Evolutionary conservation across 2,888 invertebrate species (phyloP), one percentile per base, ranked within the genome.

Genomic region (Ommatoiulus sabulosus): DNA sequence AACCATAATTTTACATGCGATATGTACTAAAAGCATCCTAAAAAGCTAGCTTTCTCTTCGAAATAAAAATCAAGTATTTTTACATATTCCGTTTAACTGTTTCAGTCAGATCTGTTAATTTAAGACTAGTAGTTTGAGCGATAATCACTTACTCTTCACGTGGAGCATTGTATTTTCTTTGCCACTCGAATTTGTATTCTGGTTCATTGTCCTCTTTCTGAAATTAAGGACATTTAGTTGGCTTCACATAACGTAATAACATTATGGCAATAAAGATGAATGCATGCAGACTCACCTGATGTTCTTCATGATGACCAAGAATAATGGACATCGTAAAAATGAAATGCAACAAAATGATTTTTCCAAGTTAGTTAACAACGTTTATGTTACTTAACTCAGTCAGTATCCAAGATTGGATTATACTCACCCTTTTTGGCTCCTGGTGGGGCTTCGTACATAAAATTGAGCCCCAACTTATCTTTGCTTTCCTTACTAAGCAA

Each of bases 101-200:
- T 35, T 35, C 35, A 35, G 35, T 35, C 35, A 35, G n/a, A 86
- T 43, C 3, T 35, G 44, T 44, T n/a, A 44, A 24, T 35, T 24
- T 24, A 86, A 86, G 52, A 52, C 52, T 35, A 35, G 35, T 35
- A 35, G 17, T 63, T 35, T 87, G 4, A 44, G 44, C 15, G 24
- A 88, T 20, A 87, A 89, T n/a, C 84, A 92, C 93, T 92, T 93
- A 94, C 94, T 94, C 98, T 93, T 99, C 99, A 92, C 99, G 94
- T 0, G 99, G 99, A 6, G 99, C 99, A 94, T 99, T 99, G 92
- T 98, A 99, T 92, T 99, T 99, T 86, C 99, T 94, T 93, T 99
- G 99, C 99, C 99, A 99, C 92, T 99, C 99, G 94, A 99, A 99
- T 93, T 99, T 99, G 92, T 97, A 99, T 91, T 99, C 99, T 0